A percentile compares a stretch with the other conserved stretches of the same genome.
Evolutionary conservation across 2,113 vertebrate genomes (phyloP).

Genomic region (Entosphenus tridentatus): DNA sequence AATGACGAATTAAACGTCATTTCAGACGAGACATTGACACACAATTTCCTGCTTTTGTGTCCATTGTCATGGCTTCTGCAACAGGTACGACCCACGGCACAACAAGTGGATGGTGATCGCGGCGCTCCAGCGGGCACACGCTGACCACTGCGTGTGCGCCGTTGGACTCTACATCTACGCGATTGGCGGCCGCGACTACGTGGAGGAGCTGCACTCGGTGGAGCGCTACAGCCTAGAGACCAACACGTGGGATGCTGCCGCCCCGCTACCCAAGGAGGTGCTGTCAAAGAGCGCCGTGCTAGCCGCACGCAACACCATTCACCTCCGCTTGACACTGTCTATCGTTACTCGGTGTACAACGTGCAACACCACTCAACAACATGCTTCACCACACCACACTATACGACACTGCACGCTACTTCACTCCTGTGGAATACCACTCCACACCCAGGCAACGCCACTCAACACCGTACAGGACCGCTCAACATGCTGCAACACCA

Average conservation of each 20-base stretch:
- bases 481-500: too few species aligned
- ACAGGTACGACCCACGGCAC: constrained; percentile 77
- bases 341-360: too few species aligned
- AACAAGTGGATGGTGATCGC: constrained; percentile 72
- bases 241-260: constrained; percentile 66
- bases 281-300: too few species aligned
- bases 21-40: background rate
- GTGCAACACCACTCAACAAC: too few species aligned
- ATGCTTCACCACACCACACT: too few species aligned
- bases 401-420: too few species aligned
- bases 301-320: too few species aligned
- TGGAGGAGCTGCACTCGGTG: constrained; percentile 48
- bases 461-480: too few species aligned
- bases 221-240: constrained; percentile 66
- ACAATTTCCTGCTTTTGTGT: background rate
- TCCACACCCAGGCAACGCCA: too few species aligned
- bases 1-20: too few species aligned
- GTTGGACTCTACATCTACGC: constrained; percentile 53
- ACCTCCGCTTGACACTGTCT: too few species aligned
- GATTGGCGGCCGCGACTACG: constrained; percentile 74
- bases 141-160: constrained; percentile 71
- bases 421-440: too few species aligned
- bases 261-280: constrained; percentile 57
- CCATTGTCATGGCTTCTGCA: constrained; percentile 12
- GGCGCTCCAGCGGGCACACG: constrained; percentile 58